Evolutionary conservation across 2,888 invertebrate genomes (phyloP), one percentile per base, ranked within the genome.

Genomic region (Sthenelais limicola): DNA sequence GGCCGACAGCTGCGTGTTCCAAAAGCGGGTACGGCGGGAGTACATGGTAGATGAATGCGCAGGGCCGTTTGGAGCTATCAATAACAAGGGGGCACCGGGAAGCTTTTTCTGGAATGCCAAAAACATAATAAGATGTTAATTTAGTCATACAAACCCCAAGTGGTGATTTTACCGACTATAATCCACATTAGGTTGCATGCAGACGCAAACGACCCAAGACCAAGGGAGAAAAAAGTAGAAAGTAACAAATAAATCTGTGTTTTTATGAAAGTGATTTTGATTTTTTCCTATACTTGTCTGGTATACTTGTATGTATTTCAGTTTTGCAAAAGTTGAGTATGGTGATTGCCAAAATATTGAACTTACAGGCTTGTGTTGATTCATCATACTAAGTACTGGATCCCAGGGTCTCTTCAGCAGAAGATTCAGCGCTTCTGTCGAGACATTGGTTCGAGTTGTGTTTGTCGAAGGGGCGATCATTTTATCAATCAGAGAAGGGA

Each of bases 331-430:
- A n/a, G n/a, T n/a, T n/a, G n/a, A n/a, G n/a, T n/a, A n/a, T n/a
- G n/a, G n/a, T n/a, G n/a, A n/a, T n/a, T n/a, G n/a, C n/a, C n/a
- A n/a, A n/a, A n/a, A 35, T 12, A 0, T 1, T 0, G 26, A 12
- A 83, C 86, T 87, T 86, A 92, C 92, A 52, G 91, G 91, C 87
- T 92, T 93, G 74, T 91, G 90, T 69, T 91, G 89, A 75, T 89
- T 88, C 52, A 92, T 85, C 76, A 89, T 88, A 24, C 89, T 86
- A 3, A 90, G 87, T 12, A 92, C 90, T 0, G 94, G 94, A 85
- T 94, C 94, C 93, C 94, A 94, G 12, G 92, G 91, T 74, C 91
- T 88, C 83, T 92, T 92, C 32, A 92, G 81, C 49, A 94, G 88
- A 0, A 92, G 90, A 49, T 90, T 90, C 32, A 94, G 87, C 9